Conservation (phyloP, 2,113 vertebrate species). For the Salvelinus alpinus region DNA sequence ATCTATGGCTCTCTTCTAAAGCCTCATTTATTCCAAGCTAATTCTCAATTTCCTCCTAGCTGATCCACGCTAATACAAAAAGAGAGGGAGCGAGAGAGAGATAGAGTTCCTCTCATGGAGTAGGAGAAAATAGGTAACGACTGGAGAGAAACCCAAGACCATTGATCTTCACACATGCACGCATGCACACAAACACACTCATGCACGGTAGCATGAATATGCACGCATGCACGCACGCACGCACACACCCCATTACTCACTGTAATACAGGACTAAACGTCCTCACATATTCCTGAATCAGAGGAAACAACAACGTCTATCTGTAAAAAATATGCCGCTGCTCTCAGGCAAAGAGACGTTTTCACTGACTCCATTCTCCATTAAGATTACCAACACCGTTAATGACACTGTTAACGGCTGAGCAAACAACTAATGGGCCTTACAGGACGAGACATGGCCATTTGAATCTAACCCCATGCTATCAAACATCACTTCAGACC, state of each 20-base stretch:
- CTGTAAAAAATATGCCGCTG: neutral
- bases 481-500: no score
- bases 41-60: constrained; percentile 37
- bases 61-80: constrained; percentile 23
- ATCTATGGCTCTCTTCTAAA: neutral
- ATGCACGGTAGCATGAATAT: neutral
- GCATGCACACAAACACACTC: neutral
- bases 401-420: no score
- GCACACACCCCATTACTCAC: neutral
- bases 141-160: neutral
- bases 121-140: constrained; percentile 28
- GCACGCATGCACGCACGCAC: constrained; percentile 1
- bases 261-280: neutral
- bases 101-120: constrained; percentile 6
- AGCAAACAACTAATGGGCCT: no score
- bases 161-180: neutral
- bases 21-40: constrained; percentile 5
- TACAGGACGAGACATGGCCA: no score
- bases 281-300: neutral
- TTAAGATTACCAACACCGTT: neutral
- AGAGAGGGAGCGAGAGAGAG: neutral
- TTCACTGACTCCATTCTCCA: neutral
- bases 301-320: neutral
- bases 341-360: neutral
- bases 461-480: no score